Conservation (phyloP, 2,797 vertebrate species). For the Galago senegalensis region DNA sequence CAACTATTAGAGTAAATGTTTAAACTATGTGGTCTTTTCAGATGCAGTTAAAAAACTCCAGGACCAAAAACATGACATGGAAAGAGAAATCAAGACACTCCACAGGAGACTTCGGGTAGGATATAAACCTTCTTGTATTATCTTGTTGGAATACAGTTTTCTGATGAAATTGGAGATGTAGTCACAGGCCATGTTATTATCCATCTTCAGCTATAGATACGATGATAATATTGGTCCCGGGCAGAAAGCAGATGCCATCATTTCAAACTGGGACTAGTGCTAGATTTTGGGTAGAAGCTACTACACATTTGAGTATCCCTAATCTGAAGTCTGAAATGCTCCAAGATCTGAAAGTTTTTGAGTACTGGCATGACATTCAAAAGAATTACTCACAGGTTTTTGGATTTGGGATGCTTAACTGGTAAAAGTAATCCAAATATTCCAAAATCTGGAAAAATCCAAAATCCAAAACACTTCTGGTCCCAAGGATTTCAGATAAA, state of each 20-base stretch:
- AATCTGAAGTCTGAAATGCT: background rate
- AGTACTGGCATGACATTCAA: background rate
- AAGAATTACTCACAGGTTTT: background rate
- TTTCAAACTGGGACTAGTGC: background rate
- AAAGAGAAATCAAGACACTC: constrained; percentile 97
- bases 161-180: background rate
- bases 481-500: background rate
- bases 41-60: constrained; percentile 98
- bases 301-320: background rate
- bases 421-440: background rate
- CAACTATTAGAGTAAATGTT: constrained; percentile 8
- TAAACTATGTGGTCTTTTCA: constrained; percentile 81
- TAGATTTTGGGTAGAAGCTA: background rate
- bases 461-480: background rate
- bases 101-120: constrained; percentile 95
- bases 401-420: background rate
- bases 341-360: background rate
- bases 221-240: background rate
- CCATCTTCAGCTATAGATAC: background rate
- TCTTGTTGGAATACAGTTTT: background rate
- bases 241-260: background rate
- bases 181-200: background rate
- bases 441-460: background rate
- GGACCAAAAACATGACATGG: constrained; percentile 98
- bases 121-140: background rate